Conservation (phyloP, 1,140 invertebrate genomes). For the Saccostrea echinata region DNA sequence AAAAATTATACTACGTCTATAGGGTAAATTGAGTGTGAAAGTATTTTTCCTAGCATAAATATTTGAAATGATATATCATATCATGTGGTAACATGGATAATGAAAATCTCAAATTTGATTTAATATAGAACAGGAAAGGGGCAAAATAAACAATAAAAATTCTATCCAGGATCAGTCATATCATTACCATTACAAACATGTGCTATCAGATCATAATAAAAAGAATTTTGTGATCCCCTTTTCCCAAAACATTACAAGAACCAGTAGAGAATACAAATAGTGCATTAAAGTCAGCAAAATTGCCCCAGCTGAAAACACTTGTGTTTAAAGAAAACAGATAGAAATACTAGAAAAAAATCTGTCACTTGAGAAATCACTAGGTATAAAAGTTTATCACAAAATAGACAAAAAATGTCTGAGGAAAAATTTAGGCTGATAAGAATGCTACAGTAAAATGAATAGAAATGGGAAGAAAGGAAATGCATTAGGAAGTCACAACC, state of each 20-base stretch:
- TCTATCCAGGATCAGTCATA: conserved; percentile 18
- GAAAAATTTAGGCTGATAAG: conserved; percentile 5
- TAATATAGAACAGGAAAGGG: neutral
- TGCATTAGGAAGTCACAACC: neutral
- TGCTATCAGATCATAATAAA: neutral
- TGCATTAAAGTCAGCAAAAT: conserved; percentile 21
- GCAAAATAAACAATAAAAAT: conserved; percentile 31
- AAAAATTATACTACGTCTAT: too few relatives aligned
- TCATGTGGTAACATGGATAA: neutral
- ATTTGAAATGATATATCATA: neutral
- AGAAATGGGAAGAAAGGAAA: neutral
- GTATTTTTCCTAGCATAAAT: neutral
- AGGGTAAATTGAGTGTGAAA: neutral
- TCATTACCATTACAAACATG: conserved; percentile 22
- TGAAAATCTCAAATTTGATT: neutral
- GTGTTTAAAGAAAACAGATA: conserved; percentile 13
- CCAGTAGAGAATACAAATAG: neutral
- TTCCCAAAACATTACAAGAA: conserved; percentile 4
- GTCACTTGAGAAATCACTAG: conserved; percentile 21
- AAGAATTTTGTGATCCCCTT: neutral
- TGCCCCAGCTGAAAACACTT: conserved; percentile 23
- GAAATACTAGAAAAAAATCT: conserved; percentile 11
- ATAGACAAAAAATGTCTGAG: conserved; percentile 18
- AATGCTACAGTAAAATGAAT: neutral
- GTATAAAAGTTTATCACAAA: neutral